phyloP scores from a whole-genome alignment of 2,113 vertebrate species.

The Ictalurus furcatus region DNA sequence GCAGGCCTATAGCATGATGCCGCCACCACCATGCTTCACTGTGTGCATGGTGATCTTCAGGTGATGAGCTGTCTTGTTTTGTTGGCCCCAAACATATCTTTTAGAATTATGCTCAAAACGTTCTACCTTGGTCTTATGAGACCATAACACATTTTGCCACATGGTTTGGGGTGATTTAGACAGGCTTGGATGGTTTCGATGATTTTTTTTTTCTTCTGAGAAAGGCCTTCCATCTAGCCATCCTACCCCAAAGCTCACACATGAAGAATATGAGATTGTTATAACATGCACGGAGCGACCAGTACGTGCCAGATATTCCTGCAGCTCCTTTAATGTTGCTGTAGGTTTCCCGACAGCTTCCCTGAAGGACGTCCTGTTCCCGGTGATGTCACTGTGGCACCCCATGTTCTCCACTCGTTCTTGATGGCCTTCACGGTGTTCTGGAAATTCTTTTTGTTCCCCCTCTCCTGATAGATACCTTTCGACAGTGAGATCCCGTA shows the following conservation, averaged over 20 bases:
- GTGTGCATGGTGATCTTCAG: no score
- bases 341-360: neutral
- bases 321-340: neutral
- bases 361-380: neutral
- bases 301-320: neutral
- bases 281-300: neutral
- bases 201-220: no score
- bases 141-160: no score
- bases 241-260: neutral
- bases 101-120: no score
- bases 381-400: neutral
- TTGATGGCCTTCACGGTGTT: neutral
- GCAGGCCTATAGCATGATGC: no score
- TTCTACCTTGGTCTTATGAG: no score
- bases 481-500: neutral
- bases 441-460: no score
- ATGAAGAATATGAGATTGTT: neutral
- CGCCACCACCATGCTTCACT: no score
- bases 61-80: no score
- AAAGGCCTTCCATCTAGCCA: neutral
- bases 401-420: neutral
- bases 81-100: no score
- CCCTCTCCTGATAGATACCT: neutral
- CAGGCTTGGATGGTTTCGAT: no score
- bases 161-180: no score